phyloP scores from a whole-genome alignment of 2,113 vertebrate species.

The Poeciliopsis prolifica region DNA sequence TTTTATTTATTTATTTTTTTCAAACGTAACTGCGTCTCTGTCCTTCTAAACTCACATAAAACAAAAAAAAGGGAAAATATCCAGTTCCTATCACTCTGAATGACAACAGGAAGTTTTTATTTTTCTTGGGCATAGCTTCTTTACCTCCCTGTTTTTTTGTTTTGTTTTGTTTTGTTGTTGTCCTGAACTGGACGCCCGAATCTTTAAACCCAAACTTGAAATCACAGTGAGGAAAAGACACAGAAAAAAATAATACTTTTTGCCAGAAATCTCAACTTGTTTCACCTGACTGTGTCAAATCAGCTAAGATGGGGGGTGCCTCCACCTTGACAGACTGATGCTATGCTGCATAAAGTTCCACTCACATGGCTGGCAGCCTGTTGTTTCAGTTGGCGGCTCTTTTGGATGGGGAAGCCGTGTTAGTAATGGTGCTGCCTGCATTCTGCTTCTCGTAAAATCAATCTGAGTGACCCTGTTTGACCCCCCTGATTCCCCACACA shows the following conservation, averaged over 20 bases:
- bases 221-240: neutral
- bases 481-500: constrained; percentile 19
- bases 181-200: neutral
- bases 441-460: constrained; percentile 43
- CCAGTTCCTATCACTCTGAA: neutral
- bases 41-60: neutral
- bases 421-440: constrained; percentile 42
- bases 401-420: constrained; percentile 38
- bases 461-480: constrained; percentile 43
- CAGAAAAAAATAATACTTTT: constrained; percentile 13
- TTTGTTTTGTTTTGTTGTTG: neutral
- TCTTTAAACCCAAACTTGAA: constrained; percentile 2
- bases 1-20: neutral
- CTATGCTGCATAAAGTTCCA: constrained; percentile 54
- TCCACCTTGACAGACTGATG: constrained; percentile 49
- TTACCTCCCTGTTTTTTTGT: neutral
- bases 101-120: neutral
- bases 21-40: neutral
- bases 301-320: constrained; percentile 42
- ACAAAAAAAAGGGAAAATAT: neutral
- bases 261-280: constrained; percentile 25
- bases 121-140: neutral
- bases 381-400: constrained; percentile 54
- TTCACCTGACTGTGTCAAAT: constrained; percentile 70
- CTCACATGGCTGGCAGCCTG: constrained; percentile 39